phyloP scores from a whole-genome alignment of 1,140 invertebrate species.

The Goniozus legneri region DNA sequence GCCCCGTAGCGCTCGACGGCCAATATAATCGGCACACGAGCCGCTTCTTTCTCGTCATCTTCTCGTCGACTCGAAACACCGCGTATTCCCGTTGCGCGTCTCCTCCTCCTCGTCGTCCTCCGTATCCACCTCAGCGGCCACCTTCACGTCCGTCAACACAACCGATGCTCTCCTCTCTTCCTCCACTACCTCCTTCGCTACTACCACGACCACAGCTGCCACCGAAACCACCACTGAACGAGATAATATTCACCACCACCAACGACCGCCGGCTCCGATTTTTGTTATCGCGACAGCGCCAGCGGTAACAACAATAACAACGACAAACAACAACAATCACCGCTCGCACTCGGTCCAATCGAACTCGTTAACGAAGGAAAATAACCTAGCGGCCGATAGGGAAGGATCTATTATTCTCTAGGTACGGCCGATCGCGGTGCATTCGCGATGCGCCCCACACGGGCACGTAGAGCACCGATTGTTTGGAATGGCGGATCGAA shows the following conservation, averaged over 20 bases:
- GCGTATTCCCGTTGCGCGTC: no score
- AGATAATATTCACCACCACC: slow-evolving; percentile 1
- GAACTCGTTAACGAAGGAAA: no score
- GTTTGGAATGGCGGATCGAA: slow-evolving; percentile 65
- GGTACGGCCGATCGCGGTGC: slow-evolving; percentile 11
- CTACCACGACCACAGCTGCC: slow-evolving; percentile 8
- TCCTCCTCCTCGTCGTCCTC: background rate
- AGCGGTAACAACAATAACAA: slow-evolving; percentile 5
- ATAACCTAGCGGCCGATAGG: slow-evolving; percentile 3
- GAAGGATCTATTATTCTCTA: slow-evolving; percentile 20
- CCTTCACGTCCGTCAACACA: background rate
- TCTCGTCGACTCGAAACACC: slow-evolving; percentile 12
- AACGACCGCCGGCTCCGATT: no score
- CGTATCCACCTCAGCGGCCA: background rate
- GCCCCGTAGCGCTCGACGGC: no score
- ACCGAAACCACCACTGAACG: background rate
- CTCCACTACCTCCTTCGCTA: slow-evolving; percentile 1
- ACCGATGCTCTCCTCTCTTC: background rate
- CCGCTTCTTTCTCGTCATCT: background rate
- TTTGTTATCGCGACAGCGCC: slow-evolving; percentile 5
- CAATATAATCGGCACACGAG: background rate
- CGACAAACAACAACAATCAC: background rate
- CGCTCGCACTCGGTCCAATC: no score
- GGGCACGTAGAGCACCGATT: slow-evolving; percentile 55
- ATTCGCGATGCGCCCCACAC: slow-evolving; percentile 54